Evolutionary conservation across 2,113 vertebrate genomes (phyloP).

Genomic region (Misgurnus mizolepis): DNA sequence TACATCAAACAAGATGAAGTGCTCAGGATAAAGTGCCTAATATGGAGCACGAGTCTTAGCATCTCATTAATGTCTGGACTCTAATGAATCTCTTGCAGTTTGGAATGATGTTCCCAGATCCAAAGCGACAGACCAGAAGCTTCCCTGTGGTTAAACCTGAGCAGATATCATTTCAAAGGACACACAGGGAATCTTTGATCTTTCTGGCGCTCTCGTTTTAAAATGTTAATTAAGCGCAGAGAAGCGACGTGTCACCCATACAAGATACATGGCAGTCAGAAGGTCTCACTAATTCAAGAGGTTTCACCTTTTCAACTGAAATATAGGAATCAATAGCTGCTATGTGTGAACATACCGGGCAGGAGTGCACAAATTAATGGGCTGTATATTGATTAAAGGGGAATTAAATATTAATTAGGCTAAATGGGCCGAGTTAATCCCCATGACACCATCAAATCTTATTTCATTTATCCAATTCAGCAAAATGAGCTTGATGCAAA

Average conservation of each 20-base stretch:
- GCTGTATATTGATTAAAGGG: constrained; percentile 63
- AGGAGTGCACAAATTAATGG: constrained; percentile 55
- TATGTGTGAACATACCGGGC: constrained; percentile 42
- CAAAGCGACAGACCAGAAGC: neutral
- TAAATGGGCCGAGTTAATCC: constrained; percentile 57
- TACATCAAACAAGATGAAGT: too few species aligned
- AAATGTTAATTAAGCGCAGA: constrained; percentile 64
- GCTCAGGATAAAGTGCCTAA: too few species aligned
- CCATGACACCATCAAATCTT: constrained; percentile 41
- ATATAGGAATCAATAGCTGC: constrained; percentile 65
- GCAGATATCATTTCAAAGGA: constrained; percentile 65
- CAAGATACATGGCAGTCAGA: constrained; percentile 41
- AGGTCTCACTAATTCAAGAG: constrained; percentile 58
- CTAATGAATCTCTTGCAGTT: neutral
- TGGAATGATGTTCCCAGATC: neutral
- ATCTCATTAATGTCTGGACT: constrained; percentile 13
- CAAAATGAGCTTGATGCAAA: constrained; percentile 54
- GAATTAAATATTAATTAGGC: constrained; percentile 65
- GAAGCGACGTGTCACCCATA: constrained; percentile 21
- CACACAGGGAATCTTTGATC: constrained; percentile 67
- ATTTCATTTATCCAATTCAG: constrained; percentile 55
- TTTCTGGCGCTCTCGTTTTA: constrained; percentile 37
- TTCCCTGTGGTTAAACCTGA: constrained; percentile 53
- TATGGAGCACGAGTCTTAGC: too few species aligned
- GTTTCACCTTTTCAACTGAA: constrained; percentile 68